Percentiles rank a stretch among this genome's conserved stretches.
Conservation (phyloP, 2,113 vertebrate species). For the Corvus cornix region DNA sequence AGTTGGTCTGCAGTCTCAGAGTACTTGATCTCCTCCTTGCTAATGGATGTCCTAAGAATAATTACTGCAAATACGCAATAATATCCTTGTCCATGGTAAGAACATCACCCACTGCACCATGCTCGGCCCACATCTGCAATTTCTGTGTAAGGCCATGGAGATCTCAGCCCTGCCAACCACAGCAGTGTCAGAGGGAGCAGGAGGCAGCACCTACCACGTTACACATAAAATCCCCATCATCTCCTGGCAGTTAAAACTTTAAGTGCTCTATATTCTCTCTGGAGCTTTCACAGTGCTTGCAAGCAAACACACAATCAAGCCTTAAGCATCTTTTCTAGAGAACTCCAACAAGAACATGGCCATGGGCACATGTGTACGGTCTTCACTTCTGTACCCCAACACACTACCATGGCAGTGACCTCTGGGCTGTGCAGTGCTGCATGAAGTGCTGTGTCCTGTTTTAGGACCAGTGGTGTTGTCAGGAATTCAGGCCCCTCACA, state of each 20-base stretch:
- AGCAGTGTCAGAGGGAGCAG: neutral
- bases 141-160: neutral
- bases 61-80: neutral
- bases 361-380: fast-evolving
- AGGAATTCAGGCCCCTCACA: neutral
- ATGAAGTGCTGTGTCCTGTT: neutral
- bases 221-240: neutral
- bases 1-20: neutral
- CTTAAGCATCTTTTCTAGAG: neutral
- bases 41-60: neutral
- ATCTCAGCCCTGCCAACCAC: neutral
- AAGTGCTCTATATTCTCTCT: neutral
- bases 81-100: neutral
- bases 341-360: neutral
- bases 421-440: neutral
- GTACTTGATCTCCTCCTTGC: neutral
- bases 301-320: neutral
- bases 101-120: neutral
- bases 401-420: neutral
- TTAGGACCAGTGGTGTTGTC: neutral
- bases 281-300: neutral
- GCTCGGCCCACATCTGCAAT: neutral
- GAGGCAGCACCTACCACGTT: fast-evolving
- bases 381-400: neutral
- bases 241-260: neutral